Evolutionary conservation across 2,888 invertebrate species (phyloP).

Genomic region (Eupithecia subumbrata): DNA sequence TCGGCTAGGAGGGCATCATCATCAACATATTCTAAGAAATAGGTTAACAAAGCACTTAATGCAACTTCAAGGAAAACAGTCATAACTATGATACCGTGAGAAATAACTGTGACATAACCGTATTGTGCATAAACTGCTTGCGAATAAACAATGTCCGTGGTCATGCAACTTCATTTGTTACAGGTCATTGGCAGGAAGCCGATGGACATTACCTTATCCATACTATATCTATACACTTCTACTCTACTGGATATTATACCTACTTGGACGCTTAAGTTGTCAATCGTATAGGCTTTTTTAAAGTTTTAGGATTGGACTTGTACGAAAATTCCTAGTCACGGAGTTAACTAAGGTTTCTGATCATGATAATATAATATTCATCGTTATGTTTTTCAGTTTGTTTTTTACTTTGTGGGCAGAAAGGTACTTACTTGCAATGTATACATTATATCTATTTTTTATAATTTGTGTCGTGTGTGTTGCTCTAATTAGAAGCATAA

Average conservation of each 20-base stretch:
- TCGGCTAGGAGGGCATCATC: too few species aligned
- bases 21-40: background rate
- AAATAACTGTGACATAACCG: constrained; percentile 53
- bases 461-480: too few species aligned
- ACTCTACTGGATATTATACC: background rate
- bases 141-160: constrained; percentile 45
- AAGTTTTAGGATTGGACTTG: background rate
- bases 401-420: background rate
- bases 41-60: background rate
- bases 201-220: constrained; percentile 53
- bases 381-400: background rate
- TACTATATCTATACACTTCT: constrained; percentile 7
- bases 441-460: too few species aligned
- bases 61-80: constrained; percentile 37
- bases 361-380: background rate
- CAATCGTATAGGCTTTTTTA: background rate
- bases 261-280: background rate
- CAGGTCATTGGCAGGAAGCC: constrained; percentile 79
- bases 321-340: background rate
- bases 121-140: constrained; percentile 53
- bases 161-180: constrained; percentile 57
- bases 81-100: constrained; percentile 40
- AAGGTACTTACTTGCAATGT: too few species aligned
- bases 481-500: too few species aligned
- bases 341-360: background rate